Evolutionary conservation across 2,797 vertebrate genomes (phyloP).

Genomic region (Sebastes matsubarae): DNA sequence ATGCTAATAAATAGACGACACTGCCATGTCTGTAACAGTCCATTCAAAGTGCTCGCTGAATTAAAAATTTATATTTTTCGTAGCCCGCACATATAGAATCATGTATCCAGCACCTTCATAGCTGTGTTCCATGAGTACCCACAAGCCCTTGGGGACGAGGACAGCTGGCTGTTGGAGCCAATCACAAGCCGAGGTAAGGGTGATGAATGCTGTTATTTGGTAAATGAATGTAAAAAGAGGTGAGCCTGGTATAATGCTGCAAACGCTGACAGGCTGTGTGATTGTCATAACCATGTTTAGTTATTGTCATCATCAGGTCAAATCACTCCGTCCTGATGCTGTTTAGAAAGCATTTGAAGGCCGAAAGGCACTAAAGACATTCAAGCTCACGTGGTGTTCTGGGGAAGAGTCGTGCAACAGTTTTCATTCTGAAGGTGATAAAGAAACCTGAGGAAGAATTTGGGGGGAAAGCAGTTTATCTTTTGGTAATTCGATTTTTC

Average conservation of each 20-base stretch:
- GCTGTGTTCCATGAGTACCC: constrained; percentile 43
- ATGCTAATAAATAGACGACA: constrained; percentile 77
- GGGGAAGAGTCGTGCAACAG: neutral
- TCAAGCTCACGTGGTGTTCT: neutral
- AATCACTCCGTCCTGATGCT: neutral
- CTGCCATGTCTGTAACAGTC: constrained; percentile 25
- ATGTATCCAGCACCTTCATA: constrained; percentile 51
- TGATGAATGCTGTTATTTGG: constrained; percentile 5
- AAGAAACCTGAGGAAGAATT: neutral
- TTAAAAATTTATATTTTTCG: constrained; percentile 78
- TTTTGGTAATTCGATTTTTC: no score
- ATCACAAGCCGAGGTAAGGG: neutral
- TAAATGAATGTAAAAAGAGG: constrained; percentile 5
- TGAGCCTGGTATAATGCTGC: neutral
- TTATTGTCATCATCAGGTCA: neutral
- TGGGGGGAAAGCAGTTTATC: neutral
- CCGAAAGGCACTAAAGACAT: neutral
- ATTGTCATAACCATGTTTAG: neutral
- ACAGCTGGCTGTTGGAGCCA: neutral
- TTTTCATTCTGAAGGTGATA: neutral
- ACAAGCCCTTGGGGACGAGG: constrained; percentile 11
- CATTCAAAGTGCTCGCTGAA: constrained; percentile 70
- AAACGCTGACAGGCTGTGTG: neutral
- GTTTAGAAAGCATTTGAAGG: neutral
- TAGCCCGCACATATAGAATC: constrained; percentile 68